Conservation (phyloP, 2,888 invertebrate genomes). For the Frankliniella fusca region DNA sequence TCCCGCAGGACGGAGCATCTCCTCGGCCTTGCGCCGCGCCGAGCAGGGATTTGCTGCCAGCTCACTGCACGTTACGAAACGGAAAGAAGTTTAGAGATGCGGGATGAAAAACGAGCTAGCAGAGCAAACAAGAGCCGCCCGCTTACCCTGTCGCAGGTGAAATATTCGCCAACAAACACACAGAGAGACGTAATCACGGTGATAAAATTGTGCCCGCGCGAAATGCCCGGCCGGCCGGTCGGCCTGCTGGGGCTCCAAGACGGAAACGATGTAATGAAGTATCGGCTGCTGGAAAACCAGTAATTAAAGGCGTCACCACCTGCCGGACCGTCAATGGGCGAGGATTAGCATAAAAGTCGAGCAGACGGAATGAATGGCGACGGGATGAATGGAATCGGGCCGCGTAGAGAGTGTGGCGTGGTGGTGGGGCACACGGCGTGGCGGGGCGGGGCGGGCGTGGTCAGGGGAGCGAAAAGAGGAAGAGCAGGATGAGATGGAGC, state of each 20-base stretch:
- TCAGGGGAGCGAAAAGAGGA: too few species aligned
- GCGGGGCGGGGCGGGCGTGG: not conserved
- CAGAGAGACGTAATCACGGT: not conserved
- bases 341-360: constrained; percentile 6
- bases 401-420: not conserved
- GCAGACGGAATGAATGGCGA: not conserved
- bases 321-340: not conserved
- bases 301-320: constrained; percentile 2
- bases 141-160: not conserved
- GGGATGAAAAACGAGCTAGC: too few species aligned
- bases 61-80: too few species aligned
- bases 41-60: too few species aligned
- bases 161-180: not conserved
- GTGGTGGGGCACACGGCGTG: not conserved
- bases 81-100: too few species aligned
- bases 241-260: too few species aligned
- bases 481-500: too few species aligned
- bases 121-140: too few species aligned
- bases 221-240: not conserved
- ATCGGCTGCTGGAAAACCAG: not conserved
- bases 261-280: not conserved
- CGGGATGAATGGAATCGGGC: not conserved
- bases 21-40: too few species aligned
- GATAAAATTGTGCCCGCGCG: not conserved
- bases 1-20: too few species aligned